These are phyloP conservation scores for Clarias batrachus DNA, from an alignment of 2,113 vertebrate species.

Conservation along the genomic window DNA sequence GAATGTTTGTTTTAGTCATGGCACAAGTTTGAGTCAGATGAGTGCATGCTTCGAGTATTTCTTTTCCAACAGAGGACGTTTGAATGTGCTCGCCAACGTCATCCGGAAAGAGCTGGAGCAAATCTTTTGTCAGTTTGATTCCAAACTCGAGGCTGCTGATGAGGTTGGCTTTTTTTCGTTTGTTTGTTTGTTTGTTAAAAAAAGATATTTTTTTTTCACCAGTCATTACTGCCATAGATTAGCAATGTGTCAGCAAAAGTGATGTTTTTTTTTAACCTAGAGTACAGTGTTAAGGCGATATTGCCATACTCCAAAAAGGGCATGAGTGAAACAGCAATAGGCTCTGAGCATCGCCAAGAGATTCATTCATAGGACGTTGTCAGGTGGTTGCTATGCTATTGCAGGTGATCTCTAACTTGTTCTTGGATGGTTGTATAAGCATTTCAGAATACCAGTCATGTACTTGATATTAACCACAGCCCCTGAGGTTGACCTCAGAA, in stretches of 20 bases:
- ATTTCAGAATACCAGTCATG: background rate
- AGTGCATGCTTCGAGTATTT: background rate
- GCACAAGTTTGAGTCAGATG: background rate
- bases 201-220: background rate
- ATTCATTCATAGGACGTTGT: background rate
- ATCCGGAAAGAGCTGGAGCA: constrained; percentile 97
- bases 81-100: constrained; percentile 95
- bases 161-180: constrained; percentile 73
- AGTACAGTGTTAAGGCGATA: background rate
- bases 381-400: background rate
- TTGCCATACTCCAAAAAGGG: background rate
- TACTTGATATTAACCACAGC: background rate
- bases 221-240: background rate
- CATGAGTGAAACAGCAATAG: background rate
- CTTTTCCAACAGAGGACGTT: constrained; percentile 78
- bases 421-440: background rate
- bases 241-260: background rate
- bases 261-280: background rate
- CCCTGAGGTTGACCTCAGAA: too few relatives aligned
- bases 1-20: background rate
- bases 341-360: background rate
- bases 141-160: constrained; percentile 94
- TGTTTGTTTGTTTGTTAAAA: too few relatives aligned
- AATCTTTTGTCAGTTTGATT: constrained; percentile 98
- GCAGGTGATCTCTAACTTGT: background rate